phyloP scores from a whole-genome alignment of 1,140 invertebrate genomes.

The Chrysomallon squamiferum region DNA sequence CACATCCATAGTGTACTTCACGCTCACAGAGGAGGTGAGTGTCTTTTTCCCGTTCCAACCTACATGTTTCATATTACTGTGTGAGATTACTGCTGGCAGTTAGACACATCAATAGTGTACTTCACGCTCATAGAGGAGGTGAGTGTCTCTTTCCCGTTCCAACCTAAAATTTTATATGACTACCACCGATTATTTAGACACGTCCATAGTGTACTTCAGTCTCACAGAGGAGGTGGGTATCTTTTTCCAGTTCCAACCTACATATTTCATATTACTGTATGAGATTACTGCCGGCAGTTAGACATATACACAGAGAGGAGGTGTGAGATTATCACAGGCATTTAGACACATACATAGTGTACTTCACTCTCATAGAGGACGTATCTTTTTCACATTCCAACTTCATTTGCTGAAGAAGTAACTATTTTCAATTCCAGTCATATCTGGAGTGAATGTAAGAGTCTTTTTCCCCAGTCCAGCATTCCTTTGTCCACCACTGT shows the following conservation, averaged over 20 bases:
- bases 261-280: slow-evolving; percentile 74
- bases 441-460: no score
- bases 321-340: no score
- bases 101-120: slow-evolving; percentile 69
- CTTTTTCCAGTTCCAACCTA: background rate
- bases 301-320: slow-evolving; percentile 69
- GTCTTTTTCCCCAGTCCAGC: no score
- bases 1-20: slow-evolving; percentile 22
- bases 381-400: no score
- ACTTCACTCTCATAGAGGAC: no score
- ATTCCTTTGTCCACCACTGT: no score
- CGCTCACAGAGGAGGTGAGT: no score
- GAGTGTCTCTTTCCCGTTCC: slow-evolving; percentile 16
- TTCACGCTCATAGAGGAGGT: slow-evolving; percentile 71
- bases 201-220: slow-evolving; percentile 68
- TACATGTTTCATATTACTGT: slow-evolving; percentile 73
- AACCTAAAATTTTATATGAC: background rate
- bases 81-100: slow-evolving; percentile 69
- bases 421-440: no score
- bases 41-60: background rate
- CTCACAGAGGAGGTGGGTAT: slow-evolving; percentile 68
- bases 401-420: no score
- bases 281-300: slow-evolving; percentile 70
- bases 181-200: slow-evolving; percentile 48
- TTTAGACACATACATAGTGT: no score